phyloP scores from a whole-genome alignment of 30 jellyfish, hydroid and myxozoan genomes.

The Chironex yamaguchii region DNA sequence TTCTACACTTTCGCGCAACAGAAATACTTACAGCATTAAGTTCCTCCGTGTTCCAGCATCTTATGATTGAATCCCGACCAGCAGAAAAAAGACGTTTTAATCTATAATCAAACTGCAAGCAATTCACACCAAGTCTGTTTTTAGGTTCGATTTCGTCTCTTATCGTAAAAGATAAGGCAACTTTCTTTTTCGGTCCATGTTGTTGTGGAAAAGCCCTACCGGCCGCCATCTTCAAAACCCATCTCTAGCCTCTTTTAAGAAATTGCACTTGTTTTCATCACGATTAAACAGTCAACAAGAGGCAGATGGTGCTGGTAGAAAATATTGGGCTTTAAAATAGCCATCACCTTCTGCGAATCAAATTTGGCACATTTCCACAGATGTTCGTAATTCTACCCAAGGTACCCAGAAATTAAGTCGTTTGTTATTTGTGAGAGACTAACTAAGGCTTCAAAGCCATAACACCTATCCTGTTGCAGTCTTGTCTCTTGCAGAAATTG shows the following conservation, averaged over 20 bases:
- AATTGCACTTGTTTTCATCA: not conserved
- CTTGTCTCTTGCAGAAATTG: too few species aligned
- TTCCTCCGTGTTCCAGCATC: conserved; percentile 92
- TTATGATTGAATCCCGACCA: conserved; percentile 92
- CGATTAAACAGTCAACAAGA: too few species aligned
- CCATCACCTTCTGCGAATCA: too few species aligned
- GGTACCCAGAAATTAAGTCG: too few species aligned
- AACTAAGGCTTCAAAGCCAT: too few species aligned
- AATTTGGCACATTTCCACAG: too few species aligned
- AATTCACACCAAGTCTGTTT: conserved; percentile 89
- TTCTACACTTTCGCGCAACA: too few species aligned
- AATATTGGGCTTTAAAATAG: too few species aligned
- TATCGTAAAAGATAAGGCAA: conserved; percentile 80
- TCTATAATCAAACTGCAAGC: conserved; percentile 87
- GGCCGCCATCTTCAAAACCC: conserved; percentile 55
- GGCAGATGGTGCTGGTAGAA: too few species aligned
- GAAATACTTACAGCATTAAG: conserved; percentile 28
- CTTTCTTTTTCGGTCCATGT: conserved; percentile 62
- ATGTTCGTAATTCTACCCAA: too few species aligned
- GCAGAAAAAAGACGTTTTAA: conserved; percentile 84
- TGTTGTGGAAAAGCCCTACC: conserved; percentile 56
- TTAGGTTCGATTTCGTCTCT: conserved; percentile 85
- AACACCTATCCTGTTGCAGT: too few species aligned
- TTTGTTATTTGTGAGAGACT: too few species aligned
- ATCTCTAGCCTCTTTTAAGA: not conserved